Conservation (phyloP, 2,113 vertebrate species). For the Ophiodon elongatus region DNA sequence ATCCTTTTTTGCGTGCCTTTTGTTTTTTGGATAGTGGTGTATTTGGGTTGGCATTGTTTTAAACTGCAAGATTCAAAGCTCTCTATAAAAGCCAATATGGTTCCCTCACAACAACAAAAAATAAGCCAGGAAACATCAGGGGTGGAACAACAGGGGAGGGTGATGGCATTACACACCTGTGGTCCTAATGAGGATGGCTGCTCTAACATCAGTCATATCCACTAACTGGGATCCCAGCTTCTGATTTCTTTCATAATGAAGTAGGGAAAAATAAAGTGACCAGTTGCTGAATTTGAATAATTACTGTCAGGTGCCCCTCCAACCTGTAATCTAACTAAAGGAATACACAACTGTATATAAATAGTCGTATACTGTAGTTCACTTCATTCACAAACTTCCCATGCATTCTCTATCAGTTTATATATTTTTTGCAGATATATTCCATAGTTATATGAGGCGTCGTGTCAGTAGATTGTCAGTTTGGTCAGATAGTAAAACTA, state of each 20-base stretch:
- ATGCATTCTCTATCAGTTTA: not conserved
- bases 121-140: constrained; percentile 40
- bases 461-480: constrained; percentile 43
- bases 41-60: constrained; percentile 22
- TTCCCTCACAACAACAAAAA: constrained; percentile 37
- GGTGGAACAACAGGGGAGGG: constrained; percentile 45
- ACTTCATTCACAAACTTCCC: not conserved
- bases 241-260: constrained; percentile 38
- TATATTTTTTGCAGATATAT: not conserved
- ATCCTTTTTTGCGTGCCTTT: not conserved
- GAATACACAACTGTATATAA: not conserved
- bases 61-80: constrained; percentile 1
- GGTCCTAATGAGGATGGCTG: constrained; percentile 68
- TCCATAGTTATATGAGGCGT: constrained; percentile 18
- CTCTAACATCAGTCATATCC: constrained; percentile 56
- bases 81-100: constrained; percentile 12
- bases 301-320: not conserved
- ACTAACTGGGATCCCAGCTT: constrained; percentile 52
- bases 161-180: constrained; percentile 69
- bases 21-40: not conserved
- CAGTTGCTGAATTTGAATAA: constrained; percentile 1
- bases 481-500: constrained; percentile 68
- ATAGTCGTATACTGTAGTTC: not conserved
- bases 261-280: constrained; percentile 22
- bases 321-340: not conserved